These are phyloP conservation scores for Morus bassanus DNA, from an alignment of 2,797 vertebrate species.

Conservation along the genomic window DNA sequence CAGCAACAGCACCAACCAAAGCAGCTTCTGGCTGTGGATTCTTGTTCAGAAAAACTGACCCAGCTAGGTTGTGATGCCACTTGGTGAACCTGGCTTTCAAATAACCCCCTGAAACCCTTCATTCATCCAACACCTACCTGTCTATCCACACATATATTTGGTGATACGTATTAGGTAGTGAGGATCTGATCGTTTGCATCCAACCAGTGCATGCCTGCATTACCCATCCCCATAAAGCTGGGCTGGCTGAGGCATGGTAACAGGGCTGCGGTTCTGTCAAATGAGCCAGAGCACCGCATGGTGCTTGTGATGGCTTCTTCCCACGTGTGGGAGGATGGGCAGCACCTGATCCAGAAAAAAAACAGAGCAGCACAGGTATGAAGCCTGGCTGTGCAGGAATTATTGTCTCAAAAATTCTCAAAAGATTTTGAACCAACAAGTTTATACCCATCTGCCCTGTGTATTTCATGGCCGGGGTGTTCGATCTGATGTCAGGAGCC, in stretches of 20 bases:
- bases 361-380: background rate
- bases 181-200: background rate
- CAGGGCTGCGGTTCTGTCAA: background rate
- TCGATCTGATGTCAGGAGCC: background rate
- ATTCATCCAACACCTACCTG: background rate
- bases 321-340: background rate
- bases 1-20: background rate
- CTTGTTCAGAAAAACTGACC: background rate
- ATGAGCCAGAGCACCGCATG: background rate
- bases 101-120: background rate
- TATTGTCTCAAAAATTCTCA: background rate
- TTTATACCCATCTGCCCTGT: background rate
- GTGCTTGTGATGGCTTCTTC: fast-evolving
- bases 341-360: background rate
- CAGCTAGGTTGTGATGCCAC: background rate
- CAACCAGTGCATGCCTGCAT: background rate
- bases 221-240: background rate
- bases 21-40: background rate
- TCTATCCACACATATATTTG: fast-evolving
- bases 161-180: background rate
- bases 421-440: background rate
- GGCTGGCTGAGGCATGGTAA: background rate
- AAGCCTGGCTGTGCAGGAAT: background rate
- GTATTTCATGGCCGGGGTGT: background rate
- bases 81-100: background rate